Evolutionary conservation across 2,797 vertebrate genomes (phyloP), one percentile per base, ranked within the genome.

Genomic region (Glyptemys insculpta): DNA sequence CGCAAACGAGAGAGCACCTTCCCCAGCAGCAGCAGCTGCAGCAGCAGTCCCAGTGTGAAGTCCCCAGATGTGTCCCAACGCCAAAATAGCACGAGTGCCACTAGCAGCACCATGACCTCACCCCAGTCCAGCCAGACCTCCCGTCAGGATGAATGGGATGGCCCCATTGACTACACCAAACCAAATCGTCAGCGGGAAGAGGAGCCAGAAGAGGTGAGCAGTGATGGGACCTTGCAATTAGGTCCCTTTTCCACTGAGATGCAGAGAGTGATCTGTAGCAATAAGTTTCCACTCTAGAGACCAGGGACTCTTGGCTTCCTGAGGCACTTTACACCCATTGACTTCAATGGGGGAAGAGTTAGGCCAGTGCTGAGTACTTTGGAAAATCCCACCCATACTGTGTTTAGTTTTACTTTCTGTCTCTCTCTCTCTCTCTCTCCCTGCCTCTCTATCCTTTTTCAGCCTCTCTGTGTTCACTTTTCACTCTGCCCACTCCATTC

Each of bases 81-180:
- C 97, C 99, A 99, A 92, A 98, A 99, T 89, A 98, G 99, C 81
- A 98, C 98, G 89, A 99, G 99, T 31, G 98, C 99, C 91, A 99
- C 99, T 3, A 98, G 98, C 98, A 99, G 99, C 88, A 98, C 99
- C 91, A 98, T 99, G 98, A 99, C 99, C 57, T 99, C 99, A 3
- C 99, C 99, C 3, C 99, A 98, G 96, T 98, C 99, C 65, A 99
- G 98, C 97, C 99, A 99, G 91, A 88, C 98, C 85, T 99, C 99
- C 97, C 99, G 99, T 95, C 99, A 99, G 98, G 99, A 99, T 54
- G 99, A 99, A 79, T 99, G 99, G 99, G 99, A 99, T 72, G 99
- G 99, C 21, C 99, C 99, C 79, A 98, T 99, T 92, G 99, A 99
- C 98, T 99, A 99, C 98, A 99, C 99, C 29, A 99, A 99, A 98